Evolutionary conservation across 2,888 invertebrate species (phyloP), one percentile per base, ranked within the genome.

Genomic region (Amaurobius ferox): DNA sequence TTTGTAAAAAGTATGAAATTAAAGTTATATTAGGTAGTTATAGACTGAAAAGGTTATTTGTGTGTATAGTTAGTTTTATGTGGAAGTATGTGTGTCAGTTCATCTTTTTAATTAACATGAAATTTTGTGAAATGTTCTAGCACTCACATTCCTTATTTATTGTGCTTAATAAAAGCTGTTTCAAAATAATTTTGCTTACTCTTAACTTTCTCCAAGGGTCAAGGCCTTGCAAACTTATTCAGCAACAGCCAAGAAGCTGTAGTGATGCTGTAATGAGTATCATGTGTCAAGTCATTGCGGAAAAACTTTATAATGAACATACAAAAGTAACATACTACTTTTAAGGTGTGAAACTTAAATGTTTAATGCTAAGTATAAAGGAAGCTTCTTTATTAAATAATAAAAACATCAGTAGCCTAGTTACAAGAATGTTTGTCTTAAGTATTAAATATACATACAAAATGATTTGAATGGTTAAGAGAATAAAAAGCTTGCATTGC

Each of bases 111-210:
- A 55, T 55, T 55, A 55, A 55, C 55, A 55, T 55, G 16, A 44
- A 44, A 55, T 23, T 44, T 16, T 55, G 55, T 55, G 55, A 55
- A 55, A 55, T 55, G 55, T 55, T 55, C 23, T 55, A 55, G 55
- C 19, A 55, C 68, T 67, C 61, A 74, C 80, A 80, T 80, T 80
- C 80, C 80, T 79, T 80, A 80, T 80, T 80, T 80, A 80, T 80
- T 80, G 40, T 80, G 73, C 73, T 55, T 80, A 73, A 74, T 80
- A 79, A 79, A 79, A 13, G 6, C 2, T 55, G 23, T 55, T 55
- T 55, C 6, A 35, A 35, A n/a, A n/a, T n/a, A n/a, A n/a, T n/a
- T n/a, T n/a, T n/a, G n/a, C n/a, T n/a, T n/a, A n/a, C n/a, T n/a
- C n/a, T n/a, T n/a, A n/a, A n/a, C n/a, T n/a, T n/a, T n/a, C n/a